Evolutionary conservation across 1,140 invertebrate species (phyloP).

Genomic region (Philopotamus ludificatus): DNA sequence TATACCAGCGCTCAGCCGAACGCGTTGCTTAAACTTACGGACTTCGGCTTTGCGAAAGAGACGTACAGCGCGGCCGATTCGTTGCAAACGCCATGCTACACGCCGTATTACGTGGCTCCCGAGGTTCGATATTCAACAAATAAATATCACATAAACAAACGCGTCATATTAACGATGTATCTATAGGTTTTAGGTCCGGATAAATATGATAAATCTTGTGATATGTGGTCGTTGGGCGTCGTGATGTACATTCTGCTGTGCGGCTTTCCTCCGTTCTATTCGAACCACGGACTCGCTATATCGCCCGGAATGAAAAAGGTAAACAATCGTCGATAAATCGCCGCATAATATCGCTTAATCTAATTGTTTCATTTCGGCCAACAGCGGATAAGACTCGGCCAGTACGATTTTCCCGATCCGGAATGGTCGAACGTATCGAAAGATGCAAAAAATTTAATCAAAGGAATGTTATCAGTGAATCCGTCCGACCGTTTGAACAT

Average conservation of each 20-base stretch:
- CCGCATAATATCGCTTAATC: neutral
- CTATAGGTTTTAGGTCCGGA: constrained; percentile 90
- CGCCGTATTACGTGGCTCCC: constrained; percentile 92
- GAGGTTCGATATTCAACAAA: constrained; percentile 43
- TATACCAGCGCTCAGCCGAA: constrained; percentile 70
- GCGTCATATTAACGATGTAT: constrained; percentile 38
- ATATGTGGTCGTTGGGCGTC: constrained; percentile 97
- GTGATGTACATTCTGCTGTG: constrained; percentile 97
- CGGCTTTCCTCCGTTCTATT: constrained; percentile 98
- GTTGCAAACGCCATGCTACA: constrained; percentile 96
- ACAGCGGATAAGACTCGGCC: constrained; percentile 84
- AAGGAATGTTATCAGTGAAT: constrained; percentile 90
- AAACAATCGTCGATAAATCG: constrained; percentile 7
- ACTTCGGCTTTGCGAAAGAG: constrained; percentile 99
- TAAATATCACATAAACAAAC: no score
- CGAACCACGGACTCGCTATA: constrained; percentile 94
- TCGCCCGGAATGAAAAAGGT: constrained; percentile 98
- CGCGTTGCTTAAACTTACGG: constrained; percentile 91
- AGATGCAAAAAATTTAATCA: constrained; percentile 94
- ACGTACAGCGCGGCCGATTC: constrained; percentile 81
- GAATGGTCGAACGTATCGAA: constrained; percentile 95
- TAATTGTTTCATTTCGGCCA: constrained; percentile 19
- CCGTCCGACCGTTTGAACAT: constrained; percentile 87
- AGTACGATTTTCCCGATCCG: constrained; percentile 94
- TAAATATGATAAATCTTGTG: constrained; percentile 98